A percentile compares a stretch with the other conserved stretches of the same genome.
phyloP scores from a whole-genome alignment of 2,113 vertebrate species.

The Zosterops borbonicus region DNA sequence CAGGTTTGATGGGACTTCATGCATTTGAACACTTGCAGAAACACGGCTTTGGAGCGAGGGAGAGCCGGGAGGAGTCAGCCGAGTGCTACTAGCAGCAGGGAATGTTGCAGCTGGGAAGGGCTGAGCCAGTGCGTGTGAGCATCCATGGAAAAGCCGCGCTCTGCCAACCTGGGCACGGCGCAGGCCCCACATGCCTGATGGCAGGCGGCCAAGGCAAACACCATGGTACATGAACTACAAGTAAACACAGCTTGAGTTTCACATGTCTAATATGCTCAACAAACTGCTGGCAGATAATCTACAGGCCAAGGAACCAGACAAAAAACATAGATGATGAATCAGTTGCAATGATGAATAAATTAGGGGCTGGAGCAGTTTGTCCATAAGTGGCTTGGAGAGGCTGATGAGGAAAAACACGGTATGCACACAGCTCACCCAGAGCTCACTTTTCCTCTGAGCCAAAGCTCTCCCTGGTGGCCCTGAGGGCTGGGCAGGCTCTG shows the following conservation, averaged over 20 bases:
- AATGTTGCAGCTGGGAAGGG: neutral
- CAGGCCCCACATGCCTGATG: conserved; percentile 53
- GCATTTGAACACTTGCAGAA: neutral
- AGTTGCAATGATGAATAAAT: conserved; percentile 64
- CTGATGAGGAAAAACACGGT: neutral
- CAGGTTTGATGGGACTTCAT: neutral
- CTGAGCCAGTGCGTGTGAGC: neutral
- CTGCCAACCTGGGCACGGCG: conserved; percentile 30
- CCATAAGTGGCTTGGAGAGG: neutral
- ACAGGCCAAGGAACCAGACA: conserved; percentile 66
- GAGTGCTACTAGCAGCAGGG: neutral
- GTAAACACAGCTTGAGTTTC: conserved; percentile 72
- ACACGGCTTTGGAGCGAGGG: neutral
- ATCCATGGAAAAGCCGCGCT: neutral
- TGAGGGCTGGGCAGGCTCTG: neutral
- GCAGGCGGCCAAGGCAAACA: conserved; percentile 64
- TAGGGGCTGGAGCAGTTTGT: conserved; percentile 11
- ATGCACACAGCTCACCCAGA: neutral
- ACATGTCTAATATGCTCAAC: conserved; percentile 72
- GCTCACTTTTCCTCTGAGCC: neutral
- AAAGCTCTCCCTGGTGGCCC: neutral
- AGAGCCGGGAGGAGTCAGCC: neutral
- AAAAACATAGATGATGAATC: conserved; percentile 64
- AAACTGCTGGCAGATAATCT: conserved; percentile 68
- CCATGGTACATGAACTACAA: conserved; percentile 71